Evolutionary conservation across 2,797 vertebrate genomes (phyloP), one percentile per base, ranked within the genome.

Genomic region (Ctenopoma multispine): DNA sequence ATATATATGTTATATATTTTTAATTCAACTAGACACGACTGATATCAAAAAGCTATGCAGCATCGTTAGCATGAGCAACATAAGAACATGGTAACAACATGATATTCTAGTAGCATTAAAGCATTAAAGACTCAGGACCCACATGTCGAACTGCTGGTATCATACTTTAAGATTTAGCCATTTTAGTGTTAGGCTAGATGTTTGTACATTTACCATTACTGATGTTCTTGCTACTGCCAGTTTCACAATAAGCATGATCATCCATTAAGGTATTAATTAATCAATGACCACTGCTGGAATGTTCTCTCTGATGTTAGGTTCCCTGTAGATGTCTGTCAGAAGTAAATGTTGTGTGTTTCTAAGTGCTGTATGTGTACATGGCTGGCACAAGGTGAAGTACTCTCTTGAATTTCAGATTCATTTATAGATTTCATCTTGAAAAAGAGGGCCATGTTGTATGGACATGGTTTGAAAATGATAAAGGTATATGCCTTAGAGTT

Each of bases 371-470:
- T 92, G 88, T 93, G 90, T 93, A 92, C 92, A 90, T 93, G 92
- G 92, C 92, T 93, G 92, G 93, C 94, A 94, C 92, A 94, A 92
- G 94, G 93, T 94, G 94, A 95, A 95, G 93, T 94, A 94, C 93
- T 94, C 91, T 94, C 90, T 95, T 94, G 93, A 95, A 95, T 95
- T 95, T 93, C 94, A 95, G 94, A 95, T 95, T 95, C 93, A 94
- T 94, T 95, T 93, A 93, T 94, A 94, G 94, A 93, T 94, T 94
- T 94, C 93, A 94, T 95, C 94, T 94, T 95, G 92, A 94, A 92
- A 95, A 95, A 94, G 93, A 94, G 92, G 92, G 93, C 92, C 92
- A 93, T 94, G 92, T 94, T 95, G 92, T 94, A 94, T 95, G 93
- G 93, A 95, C 94, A 94, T 94, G 94, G 94, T 94, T 94, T 95